phyloP scores from a whole-genome alignment of 2,888 invertebrate genomes.

The Calameuta pallipes region DNA sequence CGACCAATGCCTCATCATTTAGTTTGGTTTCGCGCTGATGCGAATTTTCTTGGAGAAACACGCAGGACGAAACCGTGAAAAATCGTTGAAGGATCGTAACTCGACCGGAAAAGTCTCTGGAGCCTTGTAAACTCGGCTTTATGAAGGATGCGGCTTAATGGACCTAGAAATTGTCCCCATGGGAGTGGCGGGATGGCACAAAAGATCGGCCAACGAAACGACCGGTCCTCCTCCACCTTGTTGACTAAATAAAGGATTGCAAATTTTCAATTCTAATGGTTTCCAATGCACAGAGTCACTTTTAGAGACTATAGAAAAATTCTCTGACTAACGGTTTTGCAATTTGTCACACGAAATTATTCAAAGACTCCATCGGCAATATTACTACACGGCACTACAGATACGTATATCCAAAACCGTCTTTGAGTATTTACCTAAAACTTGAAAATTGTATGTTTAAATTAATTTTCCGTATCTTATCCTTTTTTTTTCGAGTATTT shows the following conservation, averaged over 20 bases:
- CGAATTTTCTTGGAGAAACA: constrained; percentile 24
- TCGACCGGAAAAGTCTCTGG: constrained; percentile 34
- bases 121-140: constrained; percentile 30
- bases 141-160: constrained; percentile 25
- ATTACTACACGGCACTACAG: not conserved
- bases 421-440: not conserved
- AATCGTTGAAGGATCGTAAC: constrained; percentile 42
- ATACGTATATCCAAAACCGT: not conserved
- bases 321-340: constrained; percentile 38
- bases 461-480: not conserved
- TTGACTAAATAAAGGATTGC: constrained; percentile 63
- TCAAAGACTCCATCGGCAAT: not conserved
- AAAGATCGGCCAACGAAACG: constrained; percentile 21
- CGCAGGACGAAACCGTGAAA: constrained; percentile 28
- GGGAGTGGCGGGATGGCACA: constrained; percentile 23
- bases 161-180: constrained; percentile 24
- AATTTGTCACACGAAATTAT: constrained; percentile 44
- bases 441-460: not conserved
- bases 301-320: constrained; percentile 13
- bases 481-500: not conserved
- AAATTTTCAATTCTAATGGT: constrained; percentile 43
- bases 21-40: constrained; percentile 19
- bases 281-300: constrained; percentile 26
- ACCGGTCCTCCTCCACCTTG: constrained; percentile 51
- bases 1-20: not conserved